These are phyloP conservation scores for Nanorana parkeri DNA, from an alignment of 2,113 vertebrate genomes.

Conservation along the genomic window DNA sequence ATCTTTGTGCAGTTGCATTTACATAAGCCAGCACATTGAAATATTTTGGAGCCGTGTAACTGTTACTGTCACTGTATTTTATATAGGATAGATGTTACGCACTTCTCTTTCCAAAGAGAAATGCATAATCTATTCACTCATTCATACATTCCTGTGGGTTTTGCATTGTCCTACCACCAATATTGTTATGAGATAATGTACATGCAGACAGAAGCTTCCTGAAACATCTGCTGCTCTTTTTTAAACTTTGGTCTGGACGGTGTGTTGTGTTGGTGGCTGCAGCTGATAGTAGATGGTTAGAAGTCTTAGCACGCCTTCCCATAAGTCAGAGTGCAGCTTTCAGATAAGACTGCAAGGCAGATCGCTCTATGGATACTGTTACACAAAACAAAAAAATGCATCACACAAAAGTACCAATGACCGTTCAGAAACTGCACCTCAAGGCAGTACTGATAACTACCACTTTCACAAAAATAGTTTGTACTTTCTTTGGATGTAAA, in stretches of 20 bases:
- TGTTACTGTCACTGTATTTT: too few species aligned
- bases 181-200: neutral
- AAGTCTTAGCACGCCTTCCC: constrained; percentile 5
- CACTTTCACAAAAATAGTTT: neutral
- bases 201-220: neutral
- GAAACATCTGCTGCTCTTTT: neutral
- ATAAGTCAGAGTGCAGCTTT: constrained; percentile 20
- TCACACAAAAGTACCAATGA: neutral
- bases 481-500: neutral
- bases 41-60: too few species aligned
- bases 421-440: neutral
- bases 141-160: neutral
- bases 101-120: neutral
- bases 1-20: neutral
- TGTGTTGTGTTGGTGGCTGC: constrained; percentile 13
- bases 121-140: neutral
- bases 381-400: constrained; percentile 11
- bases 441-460: neutral
- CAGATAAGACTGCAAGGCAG: constrained; percentile 47
- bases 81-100: neutral
- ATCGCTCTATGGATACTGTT: constrained; percentile 18
- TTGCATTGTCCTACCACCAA: neutral
- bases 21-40: neutral
- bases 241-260: neutral
- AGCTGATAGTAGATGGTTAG: constrained; percentile 7